Evolutionary conservation across 2,888 invertebrate species (phyloP).

Genomic region (Agriotes lineatus): DNA sequence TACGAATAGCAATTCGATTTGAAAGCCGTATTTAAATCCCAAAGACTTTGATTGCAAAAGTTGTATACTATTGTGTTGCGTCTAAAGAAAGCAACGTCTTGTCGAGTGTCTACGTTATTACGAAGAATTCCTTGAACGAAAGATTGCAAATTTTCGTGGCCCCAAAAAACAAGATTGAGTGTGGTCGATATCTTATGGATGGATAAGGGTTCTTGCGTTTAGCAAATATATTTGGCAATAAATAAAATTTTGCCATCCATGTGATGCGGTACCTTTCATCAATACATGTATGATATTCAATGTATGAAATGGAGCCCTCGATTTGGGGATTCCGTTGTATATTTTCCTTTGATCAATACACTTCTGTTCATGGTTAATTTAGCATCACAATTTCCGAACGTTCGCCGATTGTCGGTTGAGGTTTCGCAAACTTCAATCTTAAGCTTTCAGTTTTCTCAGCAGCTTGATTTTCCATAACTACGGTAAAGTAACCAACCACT

Average conservation of each 20-base stretch:
- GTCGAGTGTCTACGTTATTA: too few relatives aligned
- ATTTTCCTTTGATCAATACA: constrained; percentile 23
- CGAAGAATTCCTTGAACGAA: too few relatives aligned
- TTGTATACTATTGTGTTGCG: too few relatives aligned
- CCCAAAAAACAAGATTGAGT: too few relatives aligned
- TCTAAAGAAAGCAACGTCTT: too few relatives aligned
- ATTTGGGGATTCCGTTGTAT: constrained; percentile 6
- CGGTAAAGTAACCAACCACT: not conserved
- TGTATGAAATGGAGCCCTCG: constrained; percentile 16
- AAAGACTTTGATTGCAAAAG: too few relatives aligned
- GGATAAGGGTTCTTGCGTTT: too few relatives aligned
- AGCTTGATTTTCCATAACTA: too few relatives aligned
- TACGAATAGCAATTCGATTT: not conserved
- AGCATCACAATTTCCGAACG: constrained; percentile 25
- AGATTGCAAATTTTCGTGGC: too few relatives aligned
- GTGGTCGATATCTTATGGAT: too few relatives aligned
- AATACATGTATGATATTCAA: constrained; percentile 13
- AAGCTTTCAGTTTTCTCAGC: constrained; percentile 5
- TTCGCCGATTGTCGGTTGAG: constrained; percentile 20
- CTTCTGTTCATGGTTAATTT: constrained; percentile 31
- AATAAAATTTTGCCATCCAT: not conserved
- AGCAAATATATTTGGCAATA: not conserved
- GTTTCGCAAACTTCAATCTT: constrained; percentile 12
- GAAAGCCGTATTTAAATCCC: too few relatives aligned
- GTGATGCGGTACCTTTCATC: not conserved